Percentiles rank a stretch among this genome's conserved stretches.
These are phyloP conservation scores for Platysteira castanea DNA, from an alignment of 2,113 vertebrate genomes.

Conservation along the genomic window DNA sequence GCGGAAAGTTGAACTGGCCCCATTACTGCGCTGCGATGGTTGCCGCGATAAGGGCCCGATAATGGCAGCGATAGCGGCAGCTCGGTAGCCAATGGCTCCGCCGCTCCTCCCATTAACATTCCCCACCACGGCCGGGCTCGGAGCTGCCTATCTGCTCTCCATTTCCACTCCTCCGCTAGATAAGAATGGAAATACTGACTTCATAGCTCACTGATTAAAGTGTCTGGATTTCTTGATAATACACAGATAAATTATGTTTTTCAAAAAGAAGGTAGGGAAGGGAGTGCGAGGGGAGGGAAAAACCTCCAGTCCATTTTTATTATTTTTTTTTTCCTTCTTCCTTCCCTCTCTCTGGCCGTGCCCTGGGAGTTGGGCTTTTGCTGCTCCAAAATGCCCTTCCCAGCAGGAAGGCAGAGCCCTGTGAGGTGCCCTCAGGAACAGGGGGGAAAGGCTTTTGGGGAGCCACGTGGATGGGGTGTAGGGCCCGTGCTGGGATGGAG, in stretches of 20 bases:
- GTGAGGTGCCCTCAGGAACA: fast-evolving
- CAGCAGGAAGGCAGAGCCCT: not conserved
- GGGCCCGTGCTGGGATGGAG: not conserved
- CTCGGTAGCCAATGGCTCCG: constrained; percentile 91
- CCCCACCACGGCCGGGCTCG: constrained; percentile 93
- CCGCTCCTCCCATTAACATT: constrained; percentile 95
- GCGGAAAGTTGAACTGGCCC: constrained; percentile 99
- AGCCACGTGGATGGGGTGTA: fast-evolving
- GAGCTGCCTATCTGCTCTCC: constrained; percentile 97
- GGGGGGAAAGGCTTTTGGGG: not conserved
- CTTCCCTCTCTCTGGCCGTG: constrained; percentile 52
- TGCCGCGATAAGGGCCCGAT: constrained; percentile 90
- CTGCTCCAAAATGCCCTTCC: not conserved
- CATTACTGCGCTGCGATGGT: constrained; percentile 97
- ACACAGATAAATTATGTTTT: constrained; percentile 99
- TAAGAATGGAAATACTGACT: constrained; percentile 99
- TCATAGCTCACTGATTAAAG: constrained; percentile 99
- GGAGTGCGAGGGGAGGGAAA: constrained; percentile 64
- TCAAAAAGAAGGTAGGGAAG: constrained; percentile 83
- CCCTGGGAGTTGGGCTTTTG: not conserved
- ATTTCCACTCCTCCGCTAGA: constrained; percentile 99
- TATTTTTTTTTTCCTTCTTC: not conserved
- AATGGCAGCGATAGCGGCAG: constrained; percentile 87
- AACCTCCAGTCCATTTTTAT: constrained; percentile 66
- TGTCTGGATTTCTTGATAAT: constrained; percentile 99